Evolutionary conservation across 1,140 invertebrate species (phyloP).

Genomic region (Scaptomyza montana): DNA sequence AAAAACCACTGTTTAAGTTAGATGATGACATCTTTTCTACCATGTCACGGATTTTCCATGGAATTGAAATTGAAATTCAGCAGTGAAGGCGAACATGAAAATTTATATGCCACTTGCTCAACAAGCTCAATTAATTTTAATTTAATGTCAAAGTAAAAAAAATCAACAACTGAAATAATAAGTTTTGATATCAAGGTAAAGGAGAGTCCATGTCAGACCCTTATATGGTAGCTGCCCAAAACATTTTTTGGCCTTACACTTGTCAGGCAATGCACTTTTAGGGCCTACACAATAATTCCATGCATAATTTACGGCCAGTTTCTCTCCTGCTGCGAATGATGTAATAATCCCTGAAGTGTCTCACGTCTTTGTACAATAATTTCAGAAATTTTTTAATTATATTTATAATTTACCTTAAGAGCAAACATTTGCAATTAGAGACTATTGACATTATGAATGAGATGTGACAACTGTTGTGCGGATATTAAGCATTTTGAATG

Average conservation of each 20-base stretch:
- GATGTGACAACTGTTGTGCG: slow-evolving; percentile 53
- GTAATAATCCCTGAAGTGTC: slow-evolving; percentile 27
- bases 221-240: slow-evolving; percentile 59
- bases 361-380: slow-evolving; percentile 41
- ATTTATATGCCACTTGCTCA: slow-evolving; percentile 63
- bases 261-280: slow-evolving; percentile 69
- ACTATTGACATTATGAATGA: slow-evolving; percentile 27
- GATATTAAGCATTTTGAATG: slow-evolving; percentile 36
- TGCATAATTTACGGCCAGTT: slow-evolving; percentile 35
- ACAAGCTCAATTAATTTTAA: slow-evolving; percentile 75
- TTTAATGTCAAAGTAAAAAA: slow-evolving; percentile 54
- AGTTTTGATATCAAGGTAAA: slow-evolving; percentile 59
- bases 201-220: slow-evolving; percentile 57
- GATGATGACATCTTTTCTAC: slow-evolving; percentile 64
- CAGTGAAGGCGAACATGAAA: slow-evolving; percentile 45
- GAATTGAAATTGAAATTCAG: slow-evolving; percentile 71
- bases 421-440: slow-evolving; percentile 58
- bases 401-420: slow-evolving; percentile 19
- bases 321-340: slow-evolving; percentile 23
- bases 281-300: slow-evolving; percentile 27
- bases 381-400: slow-evolving; percentile 26
- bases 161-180: too few relatives aligned
- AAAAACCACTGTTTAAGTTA: slow-evolving; percentile 4
- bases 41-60: slow-evolving; percentile 68
- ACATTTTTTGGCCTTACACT: slow-evolving; percentile 28